phyloP scores from a whole-genome alignment of 1,140 invertebrate species.

The Tyrophagus putrescentiae region DNA sequence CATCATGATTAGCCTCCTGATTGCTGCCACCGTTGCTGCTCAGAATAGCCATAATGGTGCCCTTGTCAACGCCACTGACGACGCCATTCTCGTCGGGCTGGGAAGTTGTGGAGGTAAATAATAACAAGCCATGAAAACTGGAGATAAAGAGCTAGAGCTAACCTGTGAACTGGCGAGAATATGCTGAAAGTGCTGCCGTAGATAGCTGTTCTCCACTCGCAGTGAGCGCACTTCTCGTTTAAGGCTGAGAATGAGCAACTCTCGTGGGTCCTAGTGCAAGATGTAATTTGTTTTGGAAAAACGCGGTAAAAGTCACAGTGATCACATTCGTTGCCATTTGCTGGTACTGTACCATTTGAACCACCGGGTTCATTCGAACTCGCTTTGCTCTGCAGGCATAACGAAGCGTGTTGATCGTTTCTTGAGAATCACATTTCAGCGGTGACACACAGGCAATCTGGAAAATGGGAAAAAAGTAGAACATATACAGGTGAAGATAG shows the following conservation, averaged over 20 bases:
- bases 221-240: constrained; percentile 74
- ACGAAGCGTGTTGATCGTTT: constrained; percentile 76
- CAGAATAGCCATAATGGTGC: too few species aligned
- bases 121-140: neutral
- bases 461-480: constrained; percentile 18
- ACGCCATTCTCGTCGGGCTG: too few species aligned
- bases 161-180: neutral
- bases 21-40: too few species aligned
- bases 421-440: constrained; percentile 63
- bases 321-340: neutral
- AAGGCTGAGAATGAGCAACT: constrained; percentile 71
- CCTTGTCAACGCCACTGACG: too few species aligned
- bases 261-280: constrained; percentile 59
- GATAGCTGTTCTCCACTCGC: constrained; percentile 76
- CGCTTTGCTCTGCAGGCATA: constrained; percentile 73
- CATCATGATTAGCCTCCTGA: too few species aligned
- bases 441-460: constrained; percentile 85
- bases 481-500: too few species aligned
- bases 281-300: constrained; percentile 6
- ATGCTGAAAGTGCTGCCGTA: constrained; percentile 44
- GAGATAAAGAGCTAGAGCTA: neutral
- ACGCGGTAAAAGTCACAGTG: neutral
- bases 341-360: constrained; percentile 63
- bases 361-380: constrained; percentile 70
- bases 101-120: too few species aligned